Conservation (phyloP, 2,797 vertebrate species). For the Nannoperca obscura region DNA sequence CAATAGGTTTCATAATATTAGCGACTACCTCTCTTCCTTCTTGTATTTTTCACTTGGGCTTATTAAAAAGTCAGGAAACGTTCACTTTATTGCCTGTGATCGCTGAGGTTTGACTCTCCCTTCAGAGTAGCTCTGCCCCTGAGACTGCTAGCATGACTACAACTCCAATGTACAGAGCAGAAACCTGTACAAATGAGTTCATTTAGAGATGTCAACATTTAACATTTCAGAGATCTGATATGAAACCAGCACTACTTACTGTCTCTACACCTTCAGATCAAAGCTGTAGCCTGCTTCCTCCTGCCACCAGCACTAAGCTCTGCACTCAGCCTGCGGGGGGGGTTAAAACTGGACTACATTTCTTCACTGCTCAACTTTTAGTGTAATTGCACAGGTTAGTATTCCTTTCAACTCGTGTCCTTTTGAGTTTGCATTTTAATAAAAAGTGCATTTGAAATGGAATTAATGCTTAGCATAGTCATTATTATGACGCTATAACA, state of each 20-base stretch:
- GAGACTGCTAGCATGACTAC: constrained; percentile 19
- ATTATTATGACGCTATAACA: background rate
- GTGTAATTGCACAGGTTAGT: background rate
- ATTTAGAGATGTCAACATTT: too few species aligned
- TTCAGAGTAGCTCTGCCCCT: constrained; percentile 4
- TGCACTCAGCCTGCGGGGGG: background rate
- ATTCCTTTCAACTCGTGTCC: background rate
- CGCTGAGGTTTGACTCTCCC: constrained; percentile 16
- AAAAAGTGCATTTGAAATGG: background rate
- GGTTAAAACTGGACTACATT: background rate
- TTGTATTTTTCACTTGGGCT: constrained; percentile 12
- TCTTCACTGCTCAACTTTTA: background rate
- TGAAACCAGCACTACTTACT: constrained; percentile 16
- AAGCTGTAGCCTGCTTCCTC: constrained; percentile 4
- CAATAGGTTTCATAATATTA: background rate
- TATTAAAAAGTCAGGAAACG: constrained; percentile 11
- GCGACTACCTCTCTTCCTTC: background rate
- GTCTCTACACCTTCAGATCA: constrained; percentile 36
- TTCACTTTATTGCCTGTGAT: constrained; percentile 15
- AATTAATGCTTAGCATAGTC: constrained; percentile 12
- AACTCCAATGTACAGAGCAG: constrained; percentile 14
- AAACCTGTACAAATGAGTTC: constrained; percentile 24
- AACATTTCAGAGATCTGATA: constrained; percentile 35
- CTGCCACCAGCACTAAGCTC: constrained; percentile 33
- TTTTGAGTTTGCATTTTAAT: constrained; percentile 2